Conservation (phyloP, 1,140 invertebrate genomes). For the Anoplolepis gracilipes region DNA sequence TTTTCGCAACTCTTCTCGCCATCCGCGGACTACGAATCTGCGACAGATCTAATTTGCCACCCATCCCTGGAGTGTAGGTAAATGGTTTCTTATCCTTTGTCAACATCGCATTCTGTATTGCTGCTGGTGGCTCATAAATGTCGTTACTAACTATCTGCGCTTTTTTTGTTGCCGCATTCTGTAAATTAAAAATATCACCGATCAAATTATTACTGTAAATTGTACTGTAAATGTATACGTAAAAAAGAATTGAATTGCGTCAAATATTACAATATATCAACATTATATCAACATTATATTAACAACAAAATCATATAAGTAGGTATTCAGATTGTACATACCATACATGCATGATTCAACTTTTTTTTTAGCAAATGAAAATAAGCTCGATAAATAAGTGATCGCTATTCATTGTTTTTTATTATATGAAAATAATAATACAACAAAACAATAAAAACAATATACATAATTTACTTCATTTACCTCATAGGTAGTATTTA, state of each 20-base stretch:
- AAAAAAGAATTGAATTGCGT: neutral
- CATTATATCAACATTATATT: too few relatives aligned
- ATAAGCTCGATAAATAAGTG: neutral
- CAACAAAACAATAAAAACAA: too few relatives aligned
- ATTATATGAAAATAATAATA: too few relatives aligned
- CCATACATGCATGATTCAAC: too few relatives aligned
- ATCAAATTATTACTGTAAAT: conserved; percentile 8
- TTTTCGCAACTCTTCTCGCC: conserved; percentile 91
- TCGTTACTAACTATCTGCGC: conserved; percentile 72
- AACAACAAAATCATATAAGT: neutral
- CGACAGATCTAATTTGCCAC: conserved; percentile 93
- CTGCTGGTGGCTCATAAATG: conserved; percentile 91
- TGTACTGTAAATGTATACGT: too few relatives aligned
- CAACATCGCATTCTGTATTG: conserved; percentile 97
- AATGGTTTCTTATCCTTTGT: conserved; percentile 98
- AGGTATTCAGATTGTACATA: too few relatives aligned
- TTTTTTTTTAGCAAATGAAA: too few relatives aligned
- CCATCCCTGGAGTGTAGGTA: conserved; percentile 95
- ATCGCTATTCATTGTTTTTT: neutral
- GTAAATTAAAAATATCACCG: conserved; percentile 35
- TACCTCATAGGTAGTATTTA: conserved; percentile 86
- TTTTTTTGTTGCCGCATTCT: conserved; percentile 65
- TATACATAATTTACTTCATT: conserved; percentile 25
- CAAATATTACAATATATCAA: too few relatives aligned
- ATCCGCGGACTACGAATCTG: conserved; percentile 96